Base-by-base conservation (phyloP, 2,113 vertebrate genomes). In the Podilymbus podiceps region DNA sequence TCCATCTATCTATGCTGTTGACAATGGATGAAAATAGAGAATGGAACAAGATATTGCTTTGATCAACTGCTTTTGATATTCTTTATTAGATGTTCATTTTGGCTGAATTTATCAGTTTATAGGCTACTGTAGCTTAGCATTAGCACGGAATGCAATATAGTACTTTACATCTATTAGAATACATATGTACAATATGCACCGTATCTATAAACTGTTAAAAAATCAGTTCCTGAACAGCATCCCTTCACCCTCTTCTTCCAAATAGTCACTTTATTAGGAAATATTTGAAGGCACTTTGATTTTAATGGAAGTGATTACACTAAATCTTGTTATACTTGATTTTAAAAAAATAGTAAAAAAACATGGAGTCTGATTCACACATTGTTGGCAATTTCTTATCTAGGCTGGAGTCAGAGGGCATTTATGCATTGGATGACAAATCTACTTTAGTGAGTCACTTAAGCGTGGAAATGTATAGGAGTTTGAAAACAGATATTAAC, bases 121-220 rank as follows among this genome's bases (percentile, higher is more conserved):
- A 93, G 79, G 86, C 66, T 94, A 90, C 91, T 93, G 49, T 95
- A 90, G 88, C 80, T 96, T 94, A 97, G 73, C 79, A 92, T 96
- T 96, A 95, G 93, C 89, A 86, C 13, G 75, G 88, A 97, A 96
- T 95, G 95, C 90, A 94, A 80, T 52, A 87, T 93, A 92, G 87
- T 94, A 85, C 64, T 92, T 93, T 85, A 94, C 88, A 96, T 94
- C 93, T 97, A 78, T 90, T 96, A 94, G 53, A 93, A 95, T 76
- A 93, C 87, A 68, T 84, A 78, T 81, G 72, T 97, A 93, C 71
- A 76, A 56, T 89, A 71, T 49, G 77, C 86, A 97, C 62, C 4
- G 5, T 88, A 94, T 97, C 88, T 90, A 76, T 93, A 90, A 92
- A 89, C 68, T 92, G 89, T 63, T 89, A 82, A 88, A 86, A 84